These are phyloP conservation scores for Hippolais icterina DNA, from an alignment of 2,113 vertebrate genomes.

Conservation along the genomic window DNA sequence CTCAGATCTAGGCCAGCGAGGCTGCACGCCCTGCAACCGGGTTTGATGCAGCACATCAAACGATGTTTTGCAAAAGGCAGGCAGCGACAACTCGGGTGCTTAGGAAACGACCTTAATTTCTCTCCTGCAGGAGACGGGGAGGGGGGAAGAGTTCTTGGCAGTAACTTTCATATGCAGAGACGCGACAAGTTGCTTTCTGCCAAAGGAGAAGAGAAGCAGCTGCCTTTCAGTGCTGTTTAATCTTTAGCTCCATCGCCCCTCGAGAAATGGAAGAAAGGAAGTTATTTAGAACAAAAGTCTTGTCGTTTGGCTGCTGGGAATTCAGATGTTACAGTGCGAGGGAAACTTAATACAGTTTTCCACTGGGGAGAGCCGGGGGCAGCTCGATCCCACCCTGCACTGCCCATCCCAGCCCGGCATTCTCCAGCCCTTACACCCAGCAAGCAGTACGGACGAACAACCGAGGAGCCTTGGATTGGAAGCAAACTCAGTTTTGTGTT, in stretches of 20 bases:
- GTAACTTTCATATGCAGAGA: not conserved
- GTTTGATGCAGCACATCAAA: not conserved
- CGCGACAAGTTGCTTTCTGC: not conserved
- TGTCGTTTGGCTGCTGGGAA: slow-evolving; percentile 26
- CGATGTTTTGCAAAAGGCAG: not conserved
- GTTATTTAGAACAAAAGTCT: not conserved
- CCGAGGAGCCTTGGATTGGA: not conserved
- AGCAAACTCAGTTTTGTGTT: not conserved
- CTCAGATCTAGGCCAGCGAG: not conserved
- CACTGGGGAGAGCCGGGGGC: not conserved
- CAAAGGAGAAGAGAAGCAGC: slow-evolving; percentile 55
- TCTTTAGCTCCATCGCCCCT: slow-evolving; percentile 14
- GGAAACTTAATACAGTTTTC: slow-evolving; percentile 15
- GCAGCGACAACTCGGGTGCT: not conserved
- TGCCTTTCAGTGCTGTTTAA: slow-evolving; percentile 56
- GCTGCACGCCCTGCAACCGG: not conserved
- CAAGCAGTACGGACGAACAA: not conserved
- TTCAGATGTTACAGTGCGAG: not conserved
- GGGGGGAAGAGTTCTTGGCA: not conserved
- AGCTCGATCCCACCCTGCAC: not conserved
- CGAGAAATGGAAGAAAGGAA: slow-evolving; percentile 46
- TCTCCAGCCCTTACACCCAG: not conserved
- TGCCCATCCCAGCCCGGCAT: not conserved
- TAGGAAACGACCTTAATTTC: slow-evolving; percentile 25
- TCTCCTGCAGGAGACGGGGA: not conserved